Evolutionary conservation across 1,140 invertebrate genomes (phyloP), one percentile per base, ranked within the genome.

Genomic region (Lordiphosa collinella): DNA sequence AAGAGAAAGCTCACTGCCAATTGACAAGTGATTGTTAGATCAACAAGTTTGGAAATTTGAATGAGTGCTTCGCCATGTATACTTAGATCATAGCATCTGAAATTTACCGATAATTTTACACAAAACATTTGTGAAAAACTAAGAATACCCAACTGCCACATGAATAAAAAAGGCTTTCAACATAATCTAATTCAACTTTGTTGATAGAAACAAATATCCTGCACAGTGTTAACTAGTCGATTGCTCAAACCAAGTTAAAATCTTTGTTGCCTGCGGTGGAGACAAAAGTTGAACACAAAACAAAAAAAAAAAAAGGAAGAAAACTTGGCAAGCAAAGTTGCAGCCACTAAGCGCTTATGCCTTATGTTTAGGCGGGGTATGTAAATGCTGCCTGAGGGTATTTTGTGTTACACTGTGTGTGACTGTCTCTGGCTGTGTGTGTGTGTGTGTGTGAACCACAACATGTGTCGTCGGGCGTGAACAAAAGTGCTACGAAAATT

Each of bases 401-500:
- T 44, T 63, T n/a, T 50, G 29, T 29, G 13, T 48, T 11, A 36
- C 12, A n/a, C 7, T 25, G 8, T 7, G 34, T 18, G 35, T 47
- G 31, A 32, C 18, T 47, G 37, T 40, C 35, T n/a, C n/a, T n/a
- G n/a, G n/a, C n/a, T 52, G 56, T 46, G 49, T 58, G 57, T 47
- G 22, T 61, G 53, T 58, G 31, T 41, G 71, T 71, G 71, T 82
- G 78, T 56, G 78, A 82, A 82, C 78, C 78, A 85, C 78, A 82
- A 82, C 78, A 82, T 82, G 78, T 82, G 78, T 82, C 68, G 73
- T 66, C 79, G 63, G 67, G 78, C 78, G 78, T 82, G 78, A 85
- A 84, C 79, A 85, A 82, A 80, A 82, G 78, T 85, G 78, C 67
- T 82, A 48, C 57, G 64, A 84, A 82, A 82, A 82, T 82, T 75